These are phyloP conservation scores for Siphlonurus alternatus DNA, from an alignment of 2,888 invertebrate genomes.

Conservation along the genomic window DNA sequence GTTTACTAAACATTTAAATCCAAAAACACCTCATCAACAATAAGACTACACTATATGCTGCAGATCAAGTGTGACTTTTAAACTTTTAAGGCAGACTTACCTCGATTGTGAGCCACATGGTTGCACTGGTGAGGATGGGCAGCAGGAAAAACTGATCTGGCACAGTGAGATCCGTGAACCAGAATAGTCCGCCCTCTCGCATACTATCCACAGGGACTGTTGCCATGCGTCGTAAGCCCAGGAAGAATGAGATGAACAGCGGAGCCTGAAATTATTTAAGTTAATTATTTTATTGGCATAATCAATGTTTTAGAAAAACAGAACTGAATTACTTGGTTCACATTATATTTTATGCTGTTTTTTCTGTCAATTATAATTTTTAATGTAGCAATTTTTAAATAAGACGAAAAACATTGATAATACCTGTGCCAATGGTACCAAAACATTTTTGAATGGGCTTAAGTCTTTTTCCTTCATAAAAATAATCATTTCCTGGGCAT, in stretches of 20 bases:
- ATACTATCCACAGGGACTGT: conserved; percentile 82
- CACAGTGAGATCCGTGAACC: conserved; percentile 86
- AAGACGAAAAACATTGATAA: neutral
- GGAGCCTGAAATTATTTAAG: conserved; percentile 47
- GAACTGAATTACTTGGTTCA: neutral
- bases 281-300: neutral
- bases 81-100: too few species aligned
- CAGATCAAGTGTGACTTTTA: too few species aligned
- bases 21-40: conserved; percentile 8
- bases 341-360: too few species aligned
- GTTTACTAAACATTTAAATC: conserved; percentile 2
- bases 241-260: conserved; percentile 82
- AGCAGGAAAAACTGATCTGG: conserved; percentile 78
- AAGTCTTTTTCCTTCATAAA: conserved; percentile 72
- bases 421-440: conserved; percentile 63
- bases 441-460: conserved; percentile 61
- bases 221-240: conserved; percentile 75
- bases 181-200: conserved; percentile 69
- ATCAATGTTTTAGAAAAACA: neutral
- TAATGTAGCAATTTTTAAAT: conserved; percentile 8
- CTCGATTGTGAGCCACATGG: conserved; percentile 68
- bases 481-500: conserved; percentile 56
- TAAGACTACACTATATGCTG: too few species aligned
- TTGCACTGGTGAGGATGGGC: conserved; percentile 69
- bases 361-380: too few species aligned